phyloP scores from a whole-genome alignment of 2,113 vertebrate genomes.

The Ictalurus punctatus region DNA sequence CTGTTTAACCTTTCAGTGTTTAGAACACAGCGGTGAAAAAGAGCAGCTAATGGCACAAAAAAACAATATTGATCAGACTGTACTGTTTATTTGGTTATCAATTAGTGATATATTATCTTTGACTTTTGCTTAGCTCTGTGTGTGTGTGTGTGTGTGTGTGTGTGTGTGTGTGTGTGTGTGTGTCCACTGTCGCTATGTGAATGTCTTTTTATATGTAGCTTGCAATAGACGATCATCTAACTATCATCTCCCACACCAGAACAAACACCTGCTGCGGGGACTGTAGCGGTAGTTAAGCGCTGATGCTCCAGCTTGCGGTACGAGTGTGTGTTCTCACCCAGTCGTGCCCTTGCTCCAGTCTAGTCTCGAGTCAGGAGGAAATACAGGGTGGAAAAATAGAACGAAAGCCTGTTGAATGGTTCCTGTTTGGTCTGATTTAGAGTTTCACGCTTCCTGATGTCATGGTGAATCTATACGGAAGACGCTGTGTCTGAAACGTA shows the following conservation, averaged over 20 bases:
- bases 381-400: neutral
- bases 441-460: neutral
- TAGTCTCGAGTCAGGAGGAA: neutral
- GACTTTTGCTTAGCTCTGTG: neutral
- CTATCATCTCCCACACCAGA: neutral
- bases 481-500: neutral
- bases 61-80: neutral
- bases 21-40: neutral
- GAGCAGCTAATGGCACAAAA: neutral
- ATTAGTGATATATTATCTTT: neutral
- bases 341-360: neutral
- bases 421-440: neutral
- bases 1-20: neutral
- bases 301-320: neutral
- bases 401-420: neutral
- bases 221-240: neutral
- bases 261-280: neutral
- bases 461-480: neutral
- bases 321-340: neutral
- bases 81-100: neutral
- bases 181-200: neutral
- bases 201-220: neutral
- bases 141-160: constrained; percentile 8
- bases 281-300: neutral
- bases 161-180: constrained; percentile 1